These are phyloP conservation scores for Malurus cyaneus DNA, from an alignment of 2,113 vertebrate genomes.

Conservation along the genomic window DNA sequence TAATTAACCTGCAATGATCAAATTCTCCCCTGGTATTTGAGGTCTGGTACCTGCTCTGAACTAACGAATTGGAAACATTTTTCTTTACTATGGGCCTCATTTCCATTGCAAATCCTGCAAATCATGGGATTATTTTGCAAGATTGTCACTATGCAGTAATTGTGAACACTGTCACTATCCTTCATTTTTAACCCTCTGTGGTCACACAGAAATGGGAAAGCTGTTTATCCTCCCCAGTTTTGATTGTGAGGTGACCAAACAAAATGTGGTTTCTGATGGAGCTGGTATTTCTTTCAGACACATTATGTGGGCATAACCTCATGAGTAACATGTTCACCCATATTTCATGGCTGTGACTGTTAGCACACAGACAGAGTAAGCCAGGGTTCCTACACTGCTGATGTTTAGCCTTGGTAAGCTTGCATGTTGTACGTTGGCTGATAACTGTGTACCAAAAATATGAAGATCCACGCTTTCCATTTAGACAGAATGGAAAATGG, in stretches of 20 bases:
- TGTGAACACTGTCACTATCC: not conserved
- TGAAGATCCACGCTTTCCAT: not conserved
- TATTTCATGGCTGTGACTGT: not conserved
- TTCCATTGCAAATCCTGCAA: not conserved
- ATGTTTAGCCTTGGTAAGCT: not conserved
- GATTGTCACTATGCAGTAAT: not conserved
- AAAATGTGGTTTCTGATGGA: not conserved
- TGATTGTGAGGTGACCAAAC: not conserved
- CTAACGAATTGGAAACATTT: not conserved
- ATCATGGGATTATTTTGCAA: not conserved
- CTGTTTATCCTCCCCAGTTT: not conserved
- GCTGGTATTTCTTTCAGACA: not conserved
- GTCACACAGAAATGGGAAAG: not conserved
- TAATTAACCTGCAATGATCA: not conserved
- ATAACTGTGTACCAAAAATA: not conserved
- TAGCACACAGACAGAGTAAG: accelerated
- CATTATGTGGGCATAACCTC: not conserved
- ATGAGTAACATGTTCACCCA: not conserved
- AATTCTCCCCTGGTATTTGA: not conserved
- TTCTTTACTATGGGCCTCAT: not conserved
- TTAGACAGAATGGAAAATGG: not conserved
- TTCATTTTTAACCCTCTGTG: not conserved
- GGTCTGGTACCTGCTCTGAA: not conserved
- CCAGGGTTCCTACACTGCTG: not conserved
- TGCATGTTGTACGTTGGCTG: not conserved